Evolutionary conservation across 2,888 invertebrate genomes (phyloP).

Genomic region (Linnaemya tessellans): DNA sequence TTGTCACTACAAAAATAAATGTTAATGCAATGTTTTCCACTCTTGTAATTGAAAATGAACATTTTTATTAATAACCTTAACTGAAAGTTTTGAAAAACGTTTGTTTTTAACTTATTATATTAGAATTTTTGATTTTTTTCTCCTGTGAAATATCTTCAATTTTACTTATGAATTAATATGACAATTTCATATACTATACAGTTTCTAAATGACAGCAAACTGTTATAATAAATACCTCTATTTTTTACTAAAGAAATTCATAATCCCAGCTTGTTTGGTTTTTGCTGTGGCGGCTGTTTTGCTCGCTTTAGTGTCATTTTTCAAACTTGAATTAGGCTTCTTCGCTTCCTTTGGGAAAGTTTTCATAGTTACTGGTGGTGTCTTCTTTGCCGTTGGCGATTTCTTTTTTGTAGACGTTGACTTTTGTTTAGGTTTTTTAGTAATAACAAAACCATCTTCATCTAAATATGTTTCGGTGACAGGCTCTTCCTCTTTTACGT

Average conservation of each 20-base stretch:
- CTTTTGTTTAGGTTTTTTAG: constrained; percentile 77
- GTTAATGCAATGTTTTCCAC: too few species aligned
- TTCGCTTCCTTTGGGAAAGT: constrained; percentile 68
- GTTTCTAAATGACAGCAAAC: too few species aligned
- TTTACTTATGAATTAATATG: too few species aligned
- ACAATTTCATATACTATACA: too few species aligned
- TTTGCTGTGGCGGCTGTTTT: constrained; percentile 73
- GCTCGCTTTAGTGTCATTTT: constrained; percentile 60
- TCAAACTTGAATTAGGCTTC: constrained; percentile 45
- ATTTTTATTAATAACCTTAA: too few species aligned
- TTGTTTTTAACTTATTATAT: too few species aligned
- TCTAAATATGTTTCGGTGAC: constrained; percentile 79
- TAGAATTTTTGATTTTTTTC: too few species aligned
- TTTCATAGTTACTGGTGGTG: constrained; percentile 60
- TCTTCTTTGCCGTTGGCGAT: constrained; percentile 70
- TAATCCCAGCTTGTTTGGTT: constrained; percentile 80
- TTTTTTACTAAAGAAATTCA: constrained; percentile 81
- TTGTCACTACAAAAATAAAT: too few species aligned
- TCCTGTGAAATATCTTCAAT: too few species aligned
- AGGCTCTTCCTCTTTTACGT: constrained; percentile 64
- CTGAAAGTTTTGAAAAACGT: too few species aligned
- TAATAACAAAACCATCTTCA: constrained; percentile 82
- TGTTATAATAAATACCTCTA: constrained; percentile 66
- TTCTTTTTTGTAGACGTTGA: constrained; percentile 37
- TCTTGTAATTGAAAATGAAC: too few species aligned